Evolutionary conservation across 2,113 vertebrate genomes (phyloP).

Genomic region (Noturus placidus): DNA sequence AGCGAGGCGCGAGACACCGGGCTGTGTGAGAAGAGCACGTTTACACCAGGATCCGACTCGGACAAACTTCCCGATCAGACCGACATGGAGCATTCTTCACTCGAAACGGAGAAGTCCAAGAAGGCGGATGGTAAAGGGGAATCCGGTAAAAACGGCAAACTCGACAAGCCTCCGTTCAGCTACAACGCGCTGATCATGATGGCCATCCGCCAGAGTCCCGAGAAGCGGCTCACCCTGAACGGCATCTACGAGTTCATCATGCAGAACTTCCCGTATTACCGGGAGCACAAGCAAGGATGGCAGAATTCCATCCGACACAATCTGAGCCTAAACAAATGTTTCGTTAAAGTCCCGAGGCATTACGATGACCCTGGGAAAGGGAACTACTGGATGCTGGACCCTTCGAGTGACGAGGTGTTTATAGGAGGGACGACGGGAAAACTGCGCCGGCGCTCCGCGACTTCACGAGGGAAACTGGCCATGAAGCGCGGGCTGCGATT

Average conservation of each 20-base stretch:
- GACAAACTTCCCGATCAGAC: constrained; percentile 61
- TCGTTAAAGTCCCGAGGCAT: constrained; percentile 79
- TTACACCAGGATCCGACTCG: constrained; percentile 63
- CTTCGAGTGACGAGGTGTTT: constrained; percentile 78
- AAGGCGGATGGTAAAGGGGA: constrained; percentile 61
- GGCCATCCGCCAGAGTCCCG: constrained; percentile 79
- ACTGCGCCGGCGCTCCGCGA: constrained; percentile 76
- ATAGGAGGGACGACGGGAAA: constrained; percentile 80
- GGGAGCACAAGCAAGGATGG: constrained; percentile 82
- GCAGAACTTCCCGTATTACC: constrained; percentile 80
- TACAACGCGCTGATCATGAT: constrained; percentile 83
- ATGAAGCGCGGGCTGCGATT: constrained; percentile 78
- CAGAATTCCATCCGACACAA: constrained; percentile 82
- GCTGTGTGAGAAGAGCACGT: constrained; percentile 53
- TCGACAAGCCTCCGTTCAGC: constrained; percentile 79
- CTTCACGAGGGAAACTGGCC: constrained; percentile 75
- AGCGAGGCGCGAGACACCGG: constrained; percentile 60
- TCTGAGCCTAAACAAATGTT: constrained; percentile 80
- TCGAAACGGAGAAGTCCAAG: constrained; percentile 59
- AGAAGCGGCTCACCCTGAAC: constrained; percentile 78
- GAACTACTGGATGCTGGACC: constrained; percentile 82
- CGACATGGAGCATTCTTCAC: constrained; percentile 57
- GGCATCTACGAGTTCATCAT: constrained; percentile 82
- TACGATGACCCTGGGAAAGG: constrained; percentile 81
- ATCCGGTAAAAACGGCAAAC: constrained; percentile 65